Evolutionary conservation across 1,140 invertebrate species (phyloP), one percentile per base, ranked within the genome.

Genomic region (Orchestia grillus): DNA sequence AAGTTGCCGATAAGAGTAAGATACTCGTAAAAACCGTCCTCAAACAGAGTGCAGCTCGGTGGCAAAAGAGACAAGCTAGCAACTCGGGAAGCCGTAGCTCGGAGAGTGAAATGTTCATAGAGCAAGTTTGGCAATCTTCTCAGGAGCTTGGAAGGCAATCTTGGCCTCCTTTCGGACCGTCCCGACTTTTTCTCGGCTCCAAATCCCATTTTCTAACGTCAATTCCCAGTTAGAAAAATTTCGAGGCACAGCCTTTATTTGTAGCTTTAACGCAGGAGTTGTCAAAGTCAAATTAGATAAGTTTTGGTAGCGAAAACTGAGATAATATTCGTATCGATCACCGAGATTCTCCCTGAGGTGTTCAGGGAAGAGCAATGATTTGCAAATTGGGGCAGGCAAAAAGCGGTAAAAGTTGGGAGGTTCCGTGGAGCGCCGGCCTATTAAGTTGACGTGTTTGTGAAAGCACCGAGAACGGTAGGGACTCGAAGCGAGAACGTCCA

Each of bases 181-280:
- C 88, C 44, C 44, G 88, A 91, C 88, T 91, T 91, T 91, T 91
- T 44, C 88, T 91, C 44, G 41, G 88, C 44, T 44, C 41, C 88
- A 91, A 91, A 91, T 42, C 88, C 88, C 88, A 91, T 91, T 91
- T 91, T 91, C 88, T 91, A 91, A 91, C 88, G 88, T 91, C 88
- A 91, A 91, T 91, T 91, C 88, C 41, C 88, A 91, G 41, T 91
- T 91, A 44, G 88, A 42, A 44, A 91, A 44, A 91, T 91, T 44
- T 28, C 28, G 42, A 91, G 88, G 41, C 88, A 44, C 44, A 91
- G 44, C 88, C 41, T 91, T 91, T 44, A 91, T 91, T 91, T 91
- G 88, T 44, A 91, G 88, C 88, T 91, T 42, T 28, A 42, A 91
- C 88, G 88, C 41, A 36, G 41, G 88, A 91, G 88, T 44, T 44